Percentiles rank a stretch among this genome's conserved stretches.
Conservation (phyloP, 1,140 invertebrate species). For the Bombus picipes region DNA sequence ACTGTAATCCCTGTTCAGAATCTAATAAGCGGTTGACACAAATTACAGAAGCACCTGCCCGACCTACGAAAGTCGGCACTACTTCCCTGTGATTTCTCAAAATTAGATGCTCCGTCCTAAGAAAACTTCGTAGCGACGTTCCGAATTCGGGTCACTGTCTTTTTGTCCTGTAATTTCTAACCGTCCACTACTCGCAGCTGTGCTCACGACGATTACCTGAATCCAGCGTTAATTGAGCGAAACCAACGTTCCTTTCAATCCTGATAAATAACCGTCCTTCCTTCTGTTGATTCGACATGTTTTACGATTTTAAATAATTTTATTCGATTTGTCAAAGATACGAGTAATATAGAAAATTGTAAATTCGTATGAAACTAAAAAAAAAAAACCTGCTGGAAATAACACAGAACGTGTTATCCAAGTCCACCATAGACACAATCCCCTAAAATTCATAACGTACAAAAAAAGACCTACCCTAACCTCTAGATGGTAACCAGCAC, state of each 20-base stretch:
- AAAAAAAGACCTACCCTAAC: too few species aligned
- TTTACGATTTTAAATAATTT: not conserved
- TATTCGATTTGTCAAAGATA: not conserved
- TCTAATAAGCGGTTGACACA: constrained; percentile 54
- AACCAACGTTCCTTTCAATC: not conserved
- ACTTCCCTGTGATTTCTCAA: constrained; percentile 54
- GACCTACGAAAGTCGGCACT: constrained; percentile 41
- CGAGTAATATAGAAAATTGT: too few species aligned
- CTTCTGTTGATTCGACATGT: not conserved
- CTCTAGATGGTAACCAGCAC: too few species aligned
- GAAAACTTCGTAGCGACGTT: constrained; percentile 37
- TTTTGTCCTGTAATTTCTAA: constrained; percentile 40
- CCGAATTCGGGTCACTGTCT: constrained; percentile 20
- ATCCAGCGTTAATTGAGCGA: constrained; percentile 14
- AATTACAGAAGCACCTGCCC: constrained; percentile 54
- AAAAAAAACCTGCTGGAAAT: too few species aligned
- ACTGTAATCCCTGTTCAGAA: constrained; percentile 38
- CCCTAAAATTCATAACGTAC: too few species aligned
- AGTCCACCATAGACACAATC: too few species aligned
- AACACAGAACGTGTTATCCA: too few species aligned
- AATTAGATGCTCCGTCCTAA: constrained; percentile 23
- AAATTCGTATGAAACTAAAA: too few species aligned
- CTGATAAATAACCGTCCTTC: not conserved
- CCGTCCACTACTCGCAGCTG: constrained; percentile 2
- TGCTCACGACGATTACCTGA: not conserved